Conservation (phyloP, 2,797 vertebrate species). For the Onychomys arenicola region DNA sequence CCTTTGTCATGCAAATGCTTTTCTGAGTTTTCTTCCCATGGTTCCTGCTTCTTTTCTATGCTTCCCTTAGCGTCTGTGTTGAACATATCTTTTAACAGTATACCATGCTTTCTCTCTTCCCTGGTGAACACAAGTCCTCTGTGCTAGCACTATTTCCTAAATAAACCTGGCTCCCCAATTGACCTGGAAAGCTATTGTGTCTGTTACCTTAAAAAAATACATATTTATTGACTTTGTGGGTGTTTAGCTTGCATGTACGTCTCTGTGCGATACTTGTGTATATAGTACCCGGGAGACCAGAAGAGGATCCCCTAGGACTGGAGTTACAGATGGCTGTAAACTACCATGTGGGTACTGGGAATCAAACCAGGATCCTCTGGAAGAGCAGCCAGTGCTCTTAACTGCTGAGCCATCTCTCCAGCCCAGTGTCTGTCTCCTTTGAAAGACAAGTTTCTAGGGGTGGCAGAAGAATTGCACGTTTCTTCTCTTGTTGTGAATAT, state of each 20-base stretch:
- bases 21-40: not conserved
- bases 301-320: not conserved
- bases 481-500: not conserved
- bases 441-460: not conserved
- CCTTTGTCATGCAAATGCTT: not conserved
- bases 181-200: not conserved
- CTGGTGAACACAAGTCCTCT: not conserved
- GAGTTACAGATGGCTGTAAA: not conserved
- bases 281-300: not conserved
- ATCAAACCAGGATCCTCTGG: not conserved
- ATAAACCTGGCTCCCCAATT: too few species aligned
- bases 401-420: not conserved
- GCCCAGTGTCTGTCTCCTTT: not conserved
- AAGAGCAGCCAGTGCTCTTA: not conserved
- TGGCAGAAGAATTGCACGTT: not conserved
- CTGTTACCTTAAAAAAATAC: not conserved
- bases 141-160: fast-evolving
- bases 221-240: not conserved
- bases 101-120: not conserved
- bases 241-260: not conserved
- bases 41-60: not conserved
- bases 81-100: not conserved
- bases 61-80: fast-evolving
- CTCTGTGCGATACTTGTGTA: not conserved
- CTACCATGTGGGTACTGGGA: too few species aligned